phyloP scores from a whole-genome alignment of 2,797 vertebrate species.

The Tragopan temminckii region DNA sequence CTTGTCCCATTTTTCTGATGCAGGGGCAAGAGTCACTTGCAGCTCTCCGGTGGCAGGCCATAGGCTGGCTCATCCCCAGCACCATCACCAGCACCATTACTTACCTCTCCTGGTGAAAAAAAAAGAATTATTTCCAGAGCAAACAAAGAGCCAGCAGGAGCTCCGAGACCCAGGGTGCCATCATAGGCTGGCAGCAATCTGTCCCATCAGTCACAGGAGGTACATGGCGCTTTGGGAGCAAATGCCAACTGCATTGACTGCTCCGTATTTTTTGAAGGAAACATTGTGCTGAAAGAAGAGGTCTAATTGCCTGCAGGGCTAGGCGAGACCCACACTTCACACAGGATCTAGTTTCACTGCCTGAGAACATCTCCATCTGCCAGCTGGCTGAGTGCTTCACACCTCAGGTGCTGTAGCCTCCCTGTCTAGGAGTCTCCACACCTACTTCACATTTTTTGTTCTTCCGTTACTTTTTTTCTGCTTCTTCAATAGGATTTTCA shows the following conservation, averaged over 20 bases:
- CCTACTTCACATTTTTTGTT: background rate
- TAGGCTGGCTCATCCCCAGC: no score
- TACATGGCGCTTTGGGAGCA: rapidly evolving
- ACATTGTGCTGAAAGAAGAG: rapidly evolving
- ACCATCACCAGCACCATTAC: background rate
- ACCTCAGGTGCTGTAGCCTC: background rate
- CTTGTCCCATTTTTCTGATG: background rate
- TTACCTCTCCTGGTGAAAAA: background rate
- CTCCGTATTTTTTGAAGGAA: background rate
- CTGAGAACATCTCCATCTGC: background rate
- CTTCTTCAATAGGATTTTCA: background rate
- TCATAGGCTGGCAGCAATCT: rapidly evolving
- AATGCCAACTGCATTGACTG: rapidly evolving
- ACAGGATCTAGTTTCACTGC: background rate
- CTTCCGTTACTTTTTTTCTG: background rate
- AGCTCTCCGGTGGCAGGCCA: background rate
- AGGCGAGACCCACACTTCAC: background rate
- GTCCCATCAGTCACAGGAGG: background rate
- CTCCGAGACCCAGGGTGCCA: background rate
- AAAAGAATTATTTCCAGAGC: background rate
- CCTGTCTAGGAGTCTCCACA: background rate
- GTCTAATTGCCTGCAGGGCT: background rate
- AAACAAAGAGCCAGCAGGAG: background rate
- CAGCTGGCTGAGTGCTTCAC: rapidly evolving
- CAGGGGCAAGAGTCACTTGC: rapidly evolving